Base-by-base conservation (phyloP, 2,797 vertebrate genomes). In the Peromyscus nudipes region DNA sequence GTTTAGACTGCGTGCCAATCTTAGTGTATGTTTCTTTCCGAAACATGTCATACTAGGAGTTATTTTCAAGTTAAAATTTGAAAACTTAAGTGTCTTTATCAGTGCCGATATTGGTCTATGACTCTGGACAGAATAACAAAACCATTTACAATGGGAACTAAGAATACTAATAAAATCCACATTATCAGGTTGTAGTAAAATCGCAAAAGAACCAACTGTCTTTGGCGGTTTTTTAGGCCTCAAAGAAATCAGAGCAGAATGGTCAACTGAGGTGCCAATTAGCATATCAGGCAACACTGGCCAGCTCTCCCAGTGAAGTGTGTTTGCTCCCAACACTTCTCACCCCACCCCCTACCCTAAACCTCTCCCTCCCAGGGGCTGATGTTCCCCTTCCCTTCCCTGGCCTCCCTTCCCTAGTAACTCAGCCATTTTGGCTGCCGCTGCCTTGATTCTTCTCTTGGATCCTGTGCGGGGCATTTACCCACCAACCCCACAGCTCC, bases 101-200 rank as follows among this genome's bases (percentile, higher is more conserved):
- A 57, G 6, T 89, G 81, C 23, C 19, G 65, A 16, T 64, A 76
- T 34, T 69, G 43, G n/a, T 86, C 17, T 64, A 4, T 69, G 80
- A 86, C 31, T 27, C 93, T 96, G 55, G 27, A 90, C 27, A 90
- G 80, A 31, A 80, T 21, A 93, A 83, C 52, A 94, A 91, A 95
- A n/a, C 21, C 21, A 84, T 57, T 60, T 69, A 27, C 67, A 8
- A 81, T 60, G 55, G 91, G 25, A 91, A 57, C 27, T 86, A 11
- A 43, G 73, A 46, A 11, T 76, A 46, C 73, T 84, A 75, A 73
- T 85, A 64, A 96, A 86, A 90, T 29, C 17, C 37, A 0, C 40
- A 88, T 84, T 67, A 52, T 46, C 80, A 21, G 69, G 64, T 90
- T 69, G 16, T 65, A 75, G 5, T 92, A 94, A 96, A 95, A 37